These are phyloP conservation scores for Gonocerus acuteangulatus DNA, from an alignment of 2,888 invertebrate genomes.

Conservation along the genomic window DNA sequence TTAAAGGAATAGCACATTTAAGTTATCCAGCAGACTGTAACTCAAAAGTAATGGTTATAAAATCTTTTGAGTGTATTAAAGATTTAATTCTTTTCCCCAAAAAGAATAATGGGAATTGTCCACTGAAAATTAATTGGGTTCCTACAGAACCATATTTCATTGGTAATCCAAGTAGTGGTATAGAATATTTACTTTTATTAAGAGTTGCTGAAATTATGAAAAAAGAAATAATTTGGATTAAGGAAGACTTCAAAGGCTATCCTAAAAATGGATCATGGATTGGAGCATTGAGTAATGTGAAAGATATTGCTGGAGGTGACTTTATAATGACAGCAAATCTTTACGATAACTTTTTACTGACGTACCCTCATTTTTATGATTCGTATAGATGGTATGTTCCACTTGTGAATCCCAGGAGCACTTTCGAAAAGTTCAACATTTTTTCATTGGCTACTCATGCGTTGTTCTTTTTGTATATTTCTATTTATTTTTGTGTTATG, in stretches of 20 bases:
- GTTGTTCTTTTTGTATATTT: not conserved
- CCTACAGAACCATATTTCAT: not conserved
- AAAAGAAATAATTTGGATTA: not conserved
- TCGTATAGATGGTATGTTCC: constrained; percentile 1
- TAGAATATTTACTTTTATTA: not conserved
- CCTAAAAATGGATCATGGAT: constrained; percentile 1
- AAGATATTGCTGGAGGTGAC: constrained; percentile 13
- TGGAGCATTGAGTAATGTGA: constrained; percentile 5
- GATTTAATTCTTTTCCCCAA: not conserved
- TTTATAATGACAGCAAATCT: not conserved
- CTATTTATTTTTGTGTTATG: not conserved
- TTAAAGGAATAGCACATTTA: not conserved
- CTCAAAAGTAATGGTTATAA: not conserved
- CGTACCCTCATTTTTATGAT: constrained; percentile 11
- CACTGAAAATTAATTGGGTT: not conserved
- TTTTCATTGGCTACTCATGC: not conserved
- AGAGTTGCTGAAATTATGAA: not conserved
- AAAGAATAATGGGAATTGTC: not conserved
- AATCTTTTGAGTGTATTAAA: not conserved
- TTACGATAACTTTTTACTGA: not conserved
- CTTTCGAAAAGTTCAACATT: not conserved
- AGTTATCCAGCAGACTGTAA: not conserved
- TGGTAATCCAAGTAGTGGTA: not conserved
- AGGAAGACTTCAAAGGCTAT: not conserved
- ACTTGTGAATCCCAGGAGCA: not conserved